Percentiles rank a stretch among this genome's conserved stretches.
Evolutionary conservation across 2,888 invertebrate genomes (phyloP).

Genomic region (Platycnemis pennipes): DNA sequence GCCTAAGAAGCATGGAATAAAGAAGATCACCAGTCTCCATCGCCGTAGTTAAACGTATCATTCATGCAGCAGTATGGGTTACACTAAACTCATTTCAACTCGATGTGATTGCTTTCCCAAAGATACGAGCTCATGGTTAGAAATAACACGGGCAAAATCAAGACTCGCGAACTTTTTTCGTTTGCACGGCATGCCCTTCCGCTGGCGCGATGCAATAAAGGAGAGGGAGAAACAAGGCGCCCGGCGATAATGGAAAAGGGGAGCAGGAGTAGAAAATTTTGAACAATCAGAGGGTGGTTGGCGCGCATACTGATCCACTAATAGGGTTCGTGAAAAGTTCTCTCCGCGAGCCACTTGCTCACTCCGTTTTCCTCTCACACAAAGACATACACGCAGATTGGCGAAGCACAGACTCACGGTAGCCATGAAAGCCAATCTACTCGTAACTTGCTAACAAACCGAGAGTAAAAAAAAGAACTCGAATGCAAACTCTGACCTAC

Average conservation of each 20-base stretch:
- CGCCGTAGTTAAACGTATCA: neutral
- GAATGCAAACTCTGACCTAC: too few species aligned
- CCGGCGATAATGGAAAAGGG: neutral
- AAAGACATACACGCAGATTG: too few species aligned
- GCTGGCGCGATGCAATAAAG: neutral
- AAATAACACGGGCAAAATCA: neutral
- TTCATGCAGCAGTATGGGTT: neutral
- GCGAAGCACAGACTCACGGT: too few species aligned
- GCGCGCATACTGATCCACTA: too few species aligned
- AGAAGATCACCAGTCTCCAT: neutral
- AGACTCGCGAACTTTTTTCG: neutral
- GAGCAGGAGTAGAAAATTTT: neutral
- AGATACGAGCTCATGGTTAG: neutral
- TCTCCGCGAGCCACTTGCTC: too few species aligned
- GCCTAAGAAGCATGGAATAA: neutral
- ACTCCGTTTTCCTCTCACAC: too few species aligned
- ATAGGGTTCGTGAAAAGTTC: too few species aligned
- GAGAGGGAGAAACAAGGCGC: neutral
- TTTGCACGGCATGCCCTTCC: neutral
- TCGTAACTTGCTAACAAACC: too few species aligned
- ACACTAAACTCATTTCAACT: neutral
- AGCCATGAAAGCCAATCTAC: too few species aligned
- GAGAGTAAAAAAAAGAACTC: too few species aligned
- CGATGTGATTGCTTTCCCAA: neutral
- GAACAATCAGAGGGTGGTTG: neutral